phyloP scores from a whole-genome alignment of 2,113 vertebrate genomes.

The Siphamia tubifer region DNA sequence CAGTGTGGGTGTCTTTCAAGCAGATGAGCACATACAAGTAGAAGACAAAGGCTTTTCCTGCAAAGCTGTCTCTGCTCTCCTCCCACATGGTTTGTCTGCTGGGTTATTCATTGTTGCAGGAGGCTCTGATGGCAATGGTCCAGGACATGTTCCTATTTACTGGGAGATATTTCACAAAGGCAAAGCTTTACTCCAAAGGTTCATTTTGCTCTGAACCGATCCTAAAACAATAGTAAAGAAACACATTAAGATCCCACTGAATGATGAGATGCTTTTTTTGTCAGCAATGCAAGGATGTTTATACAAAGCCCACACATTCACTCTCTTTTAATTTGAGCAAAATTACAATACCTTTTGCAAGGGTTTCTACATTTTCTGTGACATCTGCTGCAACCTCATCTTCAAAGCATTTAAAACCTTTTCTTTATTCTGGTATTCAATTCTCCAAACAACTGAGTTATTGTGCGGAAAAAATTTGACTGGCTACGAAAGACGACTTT shows the following conservation, averaged over 20 bases:
- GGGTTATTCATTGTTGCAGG: conserved; percentile 13
- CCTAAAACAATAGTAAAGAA: background rate
- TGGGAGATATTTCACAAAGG: background rate
- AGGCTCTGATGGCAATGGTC: conserved; percentile 1
- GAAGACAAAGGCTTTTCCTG: conserved; percentile 13
- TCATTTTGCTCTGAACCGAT: background rate
- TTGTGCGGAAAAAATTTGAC: background rate
- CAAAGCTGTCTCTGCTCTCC: conserved; percentile 30
- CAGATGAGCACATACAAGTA: background rate
- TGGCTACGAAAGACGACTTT: background rate
- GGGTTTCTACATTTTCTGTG: background rate
- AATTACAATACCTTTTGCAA: background rate
- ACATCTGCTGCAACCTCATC: background rate
- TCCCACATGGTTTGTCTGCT: conserved; percentile 31
- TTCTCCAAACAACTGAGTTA: background rate
- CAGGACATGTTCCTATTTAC: conserved; percentile 14
- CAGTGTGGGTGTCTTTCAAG: conserved; percentile 10
- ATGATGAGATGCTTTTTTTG: background rate
- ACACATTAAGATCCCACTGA: background rate
- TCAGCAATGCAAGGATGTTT: background rate
- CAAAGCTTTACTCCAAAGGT: background rate
- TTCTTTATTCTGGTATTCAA: background rate
- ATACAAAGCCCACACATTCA: background rate
- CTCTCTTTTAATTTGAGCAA: background rate
- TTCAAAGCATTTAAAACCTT: background rate